Evolutionary conservation across 2,797 vertebrate species (phyloP).

Genomic region (Pseudochirops corinnae): DNA sequence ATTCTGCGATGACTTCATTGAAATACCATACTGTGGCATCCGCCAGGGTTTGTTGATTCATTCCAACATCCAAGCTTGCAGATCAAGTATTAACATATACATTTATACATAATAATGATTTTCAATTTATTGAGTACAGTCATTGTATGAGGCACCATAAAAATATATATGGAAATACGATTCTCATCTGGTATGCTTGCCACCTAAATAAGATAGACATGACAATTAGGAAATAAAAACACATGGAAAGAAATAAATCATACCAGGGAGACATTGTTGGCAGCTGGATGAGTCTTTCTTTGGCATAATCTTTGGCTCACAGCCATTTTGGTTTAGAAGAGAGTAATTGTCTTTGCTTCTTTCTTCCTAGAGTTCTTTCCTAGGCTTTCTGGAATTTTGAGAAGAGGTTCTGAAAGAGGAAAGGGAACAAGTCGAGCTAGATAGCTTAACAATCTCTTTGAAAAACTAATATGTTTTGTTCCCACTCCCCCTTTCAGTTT

Average conservation of each 20-base stretch:
- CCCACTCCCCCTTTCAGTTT: constrained; percentile 38
- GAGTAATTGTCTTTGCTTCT: constrained; percentile 39
- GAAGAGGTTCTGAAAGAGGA: constrained; percentile 48
- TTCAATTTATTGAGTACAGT: constrained; percentile 72
- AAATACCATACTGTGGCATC: constrained; percentile 69
- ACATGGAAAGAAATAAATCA: constrained; percentile 50
- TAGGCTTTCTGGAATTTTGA: constrained; percentile 50
- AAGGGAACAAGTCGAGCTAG: constrained; percentile 25
- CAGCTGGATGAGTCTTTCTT: constrained; percentile 63
- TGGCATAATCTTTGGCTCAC: constrained; percentile 62
- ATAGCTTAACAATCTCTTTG: constrained; percentile 21
- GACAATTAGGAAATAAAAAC: constrained; percentile 71
- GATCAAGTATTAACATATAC: constrained; percentile 75
- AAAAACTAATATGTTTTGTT: constrained; percentile 47
- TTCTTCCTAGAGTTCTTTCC: neutral
- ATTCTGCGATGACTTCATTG: constrained; percentile 76
- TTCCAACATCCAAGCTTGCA: constrained; percentile 53
- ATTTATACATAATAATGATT: constrained; percentile 77
- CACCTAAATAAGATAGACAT: constrained; percentile 52
- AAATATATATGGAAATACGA: constrained; percentile 68
- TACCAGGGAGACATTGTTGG: constrained; percentile 40
- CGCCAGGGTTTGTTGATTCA: constrained; percentile 75
- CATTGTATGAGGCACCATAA: constrained; percentile 62
- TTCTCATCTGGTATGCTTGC: constrained; percentile 59
- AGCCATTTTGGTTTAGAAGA: constrained; percentile 71